Evolutionary conservation across 2,113 vertebrate genomes (phyloP), one percentile per base, ranked within the genome.

Genomic region (Hydrolagus affinis): DNA sequence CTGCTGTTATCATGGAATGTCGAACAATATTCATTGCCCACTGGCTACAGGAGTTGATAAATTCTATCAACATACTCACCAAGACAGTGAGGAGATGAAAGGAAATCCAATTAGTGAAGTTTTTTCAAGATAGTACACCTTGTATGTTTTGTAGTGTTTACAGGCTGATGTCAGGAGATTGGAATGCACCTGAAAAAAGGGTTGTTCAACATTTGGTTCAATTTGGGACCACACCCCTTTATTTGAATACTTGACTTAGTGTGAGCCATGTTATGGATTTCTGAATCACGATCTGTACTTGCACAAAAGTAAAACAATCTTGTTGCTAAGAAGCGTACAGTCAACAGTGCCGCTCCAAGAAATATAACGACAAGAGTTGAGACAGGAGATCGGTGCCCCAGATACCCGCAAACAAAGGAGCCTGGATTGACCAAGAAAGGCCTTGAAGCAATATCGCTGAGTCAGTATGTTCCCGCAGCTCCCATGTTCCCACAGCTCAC

Each of bases 181-280:
- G 78, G 78, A 83, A 83, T 83, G 78, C 62, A 30, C 12, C 8
- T 32, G n/a, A 64, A 28, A 14, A 30, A 83, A 83, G 44, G 78
- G 60, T 83, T 14, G 28, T 66, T 83, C 62, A 66, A 77, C 56
- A 64, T 57, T 62, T 60, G 14, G 8, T 60, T 75, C 44, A 44
- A 44, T 44, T 44, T 44, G 6, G 44, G 44, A 44, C 44, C 44
- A 6, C 6, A 44, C 6, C 6, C 44, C 1, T 44, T 44, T 6
- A 44, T 44, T 44, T 44, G 44, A 44, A 44, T 44, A 44, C 44
- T 44, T 44, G 44, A 6, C 11, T 23, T 0, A 62, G 23, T 28
- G 23, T 19, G 59, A 17, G 60, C 14, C 60, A 57, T 28, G 23
- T n/a, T 15, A 59, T 8, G 32, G 60, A 15, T 83, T 83, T 17